Percentiles rank a stretch among this genome's conserved stretches.
Evolutionary conservation across 30 jellyfish, hydroid and myxozoan genomes (phyloP).

Genomic region (Aurelia coerulea): DNA sequence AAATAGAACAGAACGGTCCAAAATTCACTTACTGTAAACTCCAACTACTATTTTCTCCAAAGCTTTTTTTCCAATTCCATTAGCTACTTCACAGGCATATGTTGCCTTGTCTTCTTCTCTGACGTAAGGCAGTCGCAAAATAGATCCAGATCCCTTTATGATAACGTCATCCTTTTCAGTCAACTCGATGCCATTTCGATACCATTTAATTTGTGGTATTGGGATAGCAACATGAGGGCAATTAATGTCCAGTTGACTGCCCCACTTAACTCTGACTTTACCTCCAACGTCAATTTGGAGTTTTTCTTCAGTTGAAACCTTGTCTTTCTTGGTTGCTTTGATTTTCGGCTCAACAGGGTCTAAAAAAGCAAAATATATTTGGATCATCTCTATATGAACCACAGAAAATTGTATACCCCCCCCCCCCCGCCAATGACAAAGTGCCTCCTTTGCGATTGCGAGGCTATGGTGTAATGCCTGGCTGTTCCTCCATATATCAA

Average conservation of each 20-base stretch:
- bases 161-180: slow-evolving; percentile 47
- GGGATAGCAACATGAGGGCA: slow-evolving; percentile 79
- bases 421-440: too few species aligned
- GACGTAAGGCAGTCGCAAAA: slow-evolving; percentile 68
- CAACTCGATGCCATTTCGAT: slow-evolving; percentile 38
- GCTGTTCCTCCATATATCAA: too few species aligned
- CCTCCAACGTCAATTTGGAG: slow-evolving; percentile 81
- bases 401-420: too few species aligned
- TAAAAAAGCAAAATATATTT: not conserved
- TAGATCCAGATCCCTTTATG: slow-evolving; percentile 51
- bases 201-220: slow-evolving; percentile 72
- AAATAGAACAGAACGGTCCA: too few species aligned
- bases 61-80: slow-evolving; percentile 66
- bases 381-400: too few species aligned
- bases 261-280: slow-evolving; percentile 55
- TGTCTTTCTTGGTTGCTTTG: slow-evolving; percentile 31
- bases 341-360: slow-evolving; percentile 68
- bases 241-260: slow-evolving; percentile 74
- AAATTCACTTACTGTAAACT: slow-evolving; percentile 55
- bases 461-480: too few species aligned
- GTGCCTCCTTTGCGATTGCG: too few species aligned
- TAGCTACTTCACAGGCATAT: slow-evolving; percentile 75
- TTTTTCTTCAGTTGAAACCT: slow-evolving; percentile 47
- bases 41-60: slow-evolving; percentile 25
- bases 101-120: slow-evolving; percentile 50